Evolutionary conservation across 1,140 invertebrate species (phyloP).

Genomic region (Maconellicoccus hirsutus): DNA sequence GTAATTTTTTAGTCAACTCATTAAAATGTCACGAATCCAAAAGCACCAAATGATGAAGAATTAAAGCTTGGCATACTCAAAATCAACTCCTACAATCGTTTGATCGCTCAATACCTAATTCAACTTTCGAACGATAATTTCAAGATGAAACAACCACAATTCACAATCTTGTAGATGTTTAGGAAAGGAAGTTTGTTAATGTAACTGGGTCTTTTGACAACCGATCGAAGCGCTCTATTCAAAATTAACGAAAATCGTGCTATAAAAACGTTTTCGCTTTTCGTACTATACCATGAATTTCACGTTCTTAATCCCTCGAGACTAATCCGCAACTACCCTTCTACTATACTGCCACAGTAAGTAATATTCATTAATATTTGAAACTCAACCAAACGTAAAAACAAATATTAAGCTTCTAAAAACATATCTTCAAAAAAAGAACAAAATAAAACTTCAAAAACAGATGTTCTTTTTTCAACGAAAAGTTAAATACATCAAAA

Average conservation of each 20-base stretch:
- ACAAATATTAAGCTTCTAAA: neutral
- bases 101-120: too few species aligned
- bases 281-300: neutral
- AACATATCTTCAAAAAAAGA: neutral
- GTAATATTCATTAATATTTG: neutral
- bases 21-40: too few species aligned
- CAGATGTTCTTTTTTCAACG: neutral
- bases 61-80: too few species aligned
- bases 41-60: too few species aligned
- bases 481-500: neutral
- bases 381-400: neutral
- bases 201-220: too few species aligned
- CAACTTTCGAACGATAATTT: too few species aligned
- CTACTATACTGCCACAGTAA: neutral
- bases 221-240: too few species aligned
- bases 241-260: constrained; percentile 18
- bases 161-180: too few species aligned
- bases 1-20: too few species aligned
- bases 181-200: too few species aligned
- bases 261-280: neutral
- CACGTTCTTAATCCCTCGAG: neutral
- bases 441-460: neutral
- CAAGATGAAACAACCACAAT: too few species aligned
- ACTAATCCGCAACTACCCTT: neutral
- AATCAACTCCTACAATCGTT: too few species aligned